Evolutionary conservation across 2,113 vertebrate genomes (phyloP), one percentile per base, ranked within the genome.

Genomic region (Rattus norvegicus): DNA sequence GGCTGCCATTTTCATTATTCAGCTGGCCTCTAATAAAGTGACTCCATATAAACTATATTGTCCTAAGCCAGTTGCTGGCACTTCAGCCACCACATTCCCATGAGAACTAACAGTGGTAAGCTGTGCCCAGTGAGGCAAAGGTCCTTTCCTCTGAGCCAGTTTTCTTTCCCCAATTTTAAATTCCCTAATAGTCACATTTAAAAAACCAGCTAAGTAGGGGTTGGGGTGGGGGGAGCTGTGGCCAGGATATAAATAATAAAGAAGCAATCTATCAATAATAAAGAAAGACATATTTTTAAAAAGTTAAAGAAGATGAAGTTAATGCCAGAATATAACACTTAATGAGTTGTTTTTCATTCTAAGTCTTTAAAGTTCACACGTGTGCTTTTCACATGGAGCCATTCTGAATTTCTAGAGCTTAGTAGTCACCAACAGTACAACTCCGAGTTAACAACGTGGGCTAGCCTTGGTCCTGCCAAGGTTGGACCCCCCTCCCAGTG

Each of bases 21-120:
- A 96, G 77, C 76, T 97, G 96, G 96, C 83, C 85, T 97, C 96
- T 95, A 95, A 96, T 95, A 95, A 96, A 91, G 84, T 91, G 91
- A 73, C 56, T 93, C 69, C 92, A 56, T 86, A 81, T 98, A 1
- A 1, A 92, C 85, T 95, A 91, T 49, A 88, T 33, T 83, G 56
- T 30, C 59, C 56, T 6, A 88, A 26, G 85, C 20, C 95, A 91
- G 95, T 87, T 30, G 30, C 93, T 92, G 96, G 95, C 97, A 96
- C 22, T 94, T 88, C 49, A 63, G 59, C 65, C 43, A 39, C 54
- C 87, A 1, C 80, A 47, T 96, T 98, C 96, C 94, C 94, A 91
- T 81, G 92, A 93, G 96, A 97, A 97, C 36, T 89, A 96, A 39
- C 91, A 95, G 63, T 98, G 97, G 96, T 97, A 98, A 98, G 98